These are phyloP conservation scores for Malurus alboscapulatus DNA, from an alignment of 2,113 vertebrate genomes.

Conservation along the genomic window DNA sequence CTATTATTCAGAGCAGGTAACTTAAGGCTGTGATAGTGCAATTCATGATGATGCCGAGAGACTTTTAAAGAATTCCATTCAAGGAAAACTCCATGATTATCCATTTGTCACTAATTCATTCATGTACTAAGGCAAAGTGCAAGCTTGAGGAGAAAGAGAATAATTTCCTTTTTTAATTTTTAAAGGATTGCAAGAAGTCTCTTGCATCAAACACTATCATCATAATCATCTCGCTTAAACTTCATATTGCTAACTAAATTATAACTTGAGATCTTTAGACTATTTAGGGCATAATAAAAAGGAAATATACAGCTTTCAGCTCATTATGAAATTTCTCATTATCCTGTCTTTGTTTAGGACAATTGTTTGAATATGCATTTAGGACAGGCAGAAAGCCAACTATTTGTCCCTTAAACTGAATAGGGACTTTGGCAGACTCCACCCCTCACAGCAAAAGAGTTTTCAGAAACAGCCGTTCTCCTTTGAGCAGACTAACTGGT, in stretches of 20 bases:
- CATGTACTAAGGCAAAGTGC: not conserved
- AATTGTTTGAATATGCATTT: not conserved
- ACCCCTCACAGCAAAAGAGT: not conserved
- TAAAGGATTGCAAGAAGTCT: not conserved
- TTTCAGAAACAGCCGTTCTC: not conserved
- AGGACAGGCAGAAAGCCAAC: not conserved
- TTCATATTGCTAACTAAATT: not conserved
- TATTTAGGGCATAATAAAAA: not conserved
- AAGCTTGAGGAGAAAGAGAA: not conserved
- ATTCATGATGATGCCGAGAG: not conserved
- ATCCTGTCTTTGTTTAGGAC: not conserved
- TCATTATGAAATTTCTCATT: not conserved
- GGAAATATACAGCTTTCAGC: not conserved
- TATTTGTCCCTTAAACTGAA: conserved; percentile 2
- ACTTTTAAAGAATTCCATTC: conserved; percentile 18
- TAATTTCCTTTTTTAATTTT: not conserved
- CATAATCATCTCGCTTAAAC: not conserved
- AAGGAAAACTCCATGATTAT: not conserved
- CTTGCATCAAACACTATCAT: not conserved
- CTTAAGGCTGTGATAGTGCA: not conserved
- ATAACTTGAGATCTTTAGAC: not conserved
- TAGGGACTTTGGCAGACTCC: conserved; percentile 21
- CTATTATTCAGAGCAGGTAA: conserved; percentile 7
- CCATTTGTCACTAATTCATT: conserved; percentile 25
- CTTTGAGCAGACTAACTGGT: not conserved